Evolutionary conservation across 1,140 invertebrate genomes (phyloP).

Genomic region (fruit fly (Drosophila melanogaster)): DNA sequence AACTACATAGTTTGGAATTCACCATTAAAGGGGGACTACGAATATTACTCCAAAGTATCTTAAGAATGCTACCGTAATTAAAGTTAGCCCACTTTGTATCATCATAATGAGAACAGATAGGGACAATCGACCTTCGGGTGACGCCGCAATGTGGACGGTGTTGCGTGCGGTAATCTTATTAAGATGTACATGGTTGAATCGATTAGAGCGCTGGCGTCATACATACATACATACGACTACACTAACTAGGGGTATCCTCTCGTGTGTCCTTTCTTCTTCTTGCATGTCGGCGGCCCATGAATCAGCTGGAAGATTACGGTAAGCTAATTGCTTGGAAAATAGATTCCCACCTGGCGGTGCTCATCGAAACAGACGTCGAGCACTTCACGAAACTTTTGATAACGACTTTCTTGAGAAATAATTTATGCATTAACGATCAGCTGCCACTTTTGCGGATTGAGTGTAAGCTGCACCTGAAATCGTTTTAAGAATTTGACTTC

Average conservation of each 20-base stretch:
- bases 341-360: constrained; percentile 86
- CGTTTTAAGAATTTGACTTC: not conserved
- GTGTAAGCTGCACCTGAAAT: constrained; percentile 85
- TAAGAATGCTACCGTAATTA: no score
- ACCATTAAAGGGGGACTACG: no score
- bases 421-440: constrained; percentile 88
- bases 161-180: constrained; percentile 50
- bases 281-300: constrained; percentile 14
- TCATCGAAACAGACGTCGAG: constrained; percentile 88
- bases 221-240: not conserved
- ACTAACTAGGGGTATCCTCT: constrained; percentile 9
- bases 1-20: no score
- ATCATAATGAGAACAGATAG: not conserved
- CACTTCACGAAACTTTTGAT: constrained; percentile 87
- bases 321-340: constrained; percentile 88
- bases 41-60: no score
- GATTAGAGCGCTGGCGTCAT: constrained; percentile 39
- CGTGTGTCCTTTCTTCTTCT: constrained; percentile 14
- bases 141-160: not conserved
- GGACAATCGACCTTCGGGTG: not conserved
- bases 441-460: constrained; percentile 87
- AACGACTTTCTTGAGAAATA: constrained; percentile 86
- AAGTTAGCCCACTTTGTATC: no score
- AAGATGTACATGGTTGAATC: constrained; percentile 26
- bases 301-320: constrained; percentile 88